Base-by-base conservation (phyloP, 64 coral and sea anemone species). In the Pocillopora verrucosa region DNA sequence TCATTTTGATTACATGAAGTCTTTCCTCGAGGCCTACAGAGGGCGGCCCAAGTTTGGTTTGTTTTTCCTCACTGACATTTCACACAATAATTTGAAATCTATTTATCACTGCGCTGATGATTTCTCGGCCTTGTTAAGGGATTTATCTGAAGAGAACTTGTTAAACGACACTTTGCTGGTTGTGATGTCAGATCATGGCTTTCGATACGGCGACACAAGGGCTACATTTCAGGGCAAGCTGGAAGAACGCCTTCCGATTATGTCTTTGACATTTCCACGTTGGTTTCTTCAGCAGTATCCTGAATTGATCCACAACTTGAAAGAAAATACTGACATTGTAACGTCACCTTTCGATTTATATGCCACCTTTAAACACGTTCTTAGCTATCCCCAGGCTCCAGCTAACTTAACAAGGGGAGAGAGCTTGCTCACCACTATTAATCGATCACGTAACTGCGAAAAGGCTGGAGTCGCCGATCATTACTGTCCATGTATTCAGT, bases 291-390 rank as follows among this genome's bases (percentile, higher is more conserved):
- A 86, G 58, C 72, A 77, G 13, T 58, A 93, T 80, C 88, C 78
- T 14, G 22, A 89, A 6, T 56, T 99, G 17, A 16, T 76, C 34
- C 36, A 59, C 16, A 92, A 88, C 73, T 25, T 95, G 30, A 89
- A 41, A 41, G 77, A 89, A 63, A 99, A 99, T 34, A 89, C 73
- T 4, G 65, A 93, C 20, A 86, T 90, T 45, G 65, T 99, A 11
- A 95, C 93, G 34, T 99, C 97, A 69, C 97, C 93, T 5, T 99
- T 99, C 64, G 97, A 99, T 75, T 77, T 99, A 56, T 87, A 99
- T 16, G 86, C 84, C 10, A 99, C 97, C 7, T 78, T 99, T 59
- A 84, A 65, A 35, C 94, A 99, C 36, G 63, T 99, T 1, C 24
- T 95, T 38, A 84, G 62, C 16, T 99, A 91, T 87, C 97, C 97